phyloP scores from a whole-genome alignment of 2,113 vertebrate species.

The Lampris megalopsis region DNA sequence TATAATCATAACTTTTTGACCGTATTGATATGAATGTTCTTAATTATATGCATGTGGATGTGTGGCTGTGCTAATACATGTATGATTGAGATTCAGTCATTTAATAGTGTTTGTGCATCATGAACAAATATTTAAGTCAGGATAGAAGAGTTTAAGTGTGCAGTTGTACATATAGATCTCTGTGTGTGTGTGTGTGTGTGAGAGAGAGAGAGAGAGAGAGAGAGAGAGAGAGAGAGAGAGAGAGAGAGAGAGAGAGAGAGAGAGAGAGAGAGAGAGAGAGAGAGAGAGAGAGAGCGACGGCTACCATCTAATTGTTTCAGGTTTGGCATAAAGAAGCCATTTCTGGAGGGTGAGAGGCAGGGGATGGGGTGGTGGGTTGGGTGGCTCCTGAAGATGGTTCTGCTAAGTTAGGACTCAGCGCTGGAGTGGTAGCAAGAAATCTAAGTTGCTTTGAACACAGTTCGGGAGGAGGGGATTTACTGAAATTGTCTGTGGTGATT shows the following conservation, averaged over 20 bases:
- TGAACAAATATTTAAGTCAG: no score
- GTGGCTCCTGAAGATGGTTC: constrained; percentile 38
- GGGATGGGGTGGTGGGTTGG: constrained; percentile 22
- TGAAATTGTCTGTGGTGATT: constrained; percentile 57
- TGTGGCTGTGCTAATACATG: not conserved
- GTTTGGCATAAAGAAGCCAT: constrained; percentile 34
- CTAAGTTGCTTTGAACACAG: constrained; percentile 59
- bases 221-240: not conserved
- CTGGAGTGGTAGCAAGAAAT: constrained; percentile 38
- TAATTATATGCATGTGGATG: no score
- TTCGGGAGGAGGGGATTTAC: constrained; percentile 37
- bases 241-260: not conserved
- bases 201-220: not conserved
- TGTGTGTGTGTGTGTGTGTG: not conserved
- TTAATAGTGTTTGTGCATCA: not conserved
- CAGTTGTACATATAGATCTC: not conserved
- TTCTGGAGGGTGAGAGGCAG: constrained; percentile 43
- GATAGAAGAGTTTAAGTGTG: not conserved
- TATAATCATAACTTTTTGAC: no score
- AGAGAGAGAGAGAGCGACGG: not conserved
- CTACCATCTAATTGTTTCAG: constrained; percentile 30
- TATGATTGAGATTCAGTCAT: not conserved
- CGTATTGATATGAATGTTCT: no score
- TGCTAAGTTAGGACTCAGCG: constrained; percentile 23
- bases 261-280: not conserved